phyloP scores from a whole-genome alignment of 2,888 invertebrate species.

The Deilephila elpenor region DNA sequence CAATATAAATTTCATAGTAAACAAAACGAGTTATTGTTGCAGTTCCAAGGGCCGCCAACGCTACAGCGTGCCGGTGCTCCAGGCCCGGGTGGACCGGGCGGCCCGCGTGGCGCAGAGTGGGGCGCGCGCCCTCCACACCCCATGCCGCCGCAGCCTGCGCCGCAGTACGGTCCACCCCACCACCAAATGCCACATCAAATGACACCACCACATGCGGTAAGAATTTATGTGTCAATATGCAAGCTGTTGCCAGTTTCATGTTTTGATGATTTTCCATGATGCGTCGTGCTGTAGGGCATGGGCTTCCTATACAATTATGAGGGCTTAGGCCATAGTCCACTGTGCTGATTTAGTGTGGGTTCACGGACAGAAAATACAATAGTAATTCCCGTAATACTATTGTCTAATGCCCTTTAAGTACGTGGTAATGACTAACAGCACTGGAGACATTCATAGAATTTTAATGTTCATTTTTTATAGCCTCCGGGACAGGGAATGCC shows the following conservation, averaged over 20 bases:
- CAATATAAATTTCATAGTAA: no score
- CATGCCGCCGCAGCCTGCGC: constrained; percentile 72
- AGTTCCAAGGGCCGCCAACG: constrained; percentile 77
- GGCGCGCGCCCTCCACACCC: constrained; percentile 73
- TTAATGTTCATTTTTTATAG: constrained; percentile 30
- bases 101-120: constrained; percentile 72
- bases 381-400: no score
- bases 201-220: constrained; percentile 76
- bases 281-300: no score
- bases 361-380: no score
- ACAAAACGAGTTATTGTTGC: constrained; percentile 16
- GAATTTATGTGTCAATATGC: constrained; percentile 33
- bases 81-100: constrained; percentile 62
- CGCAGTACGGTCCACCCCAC: constrained; percentile 77
- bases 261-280: no score
- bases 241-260: no score
- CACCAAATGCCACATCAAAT: constrained; percentile 78
- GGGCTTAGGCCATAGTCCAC: no score
- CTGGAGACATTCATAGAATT: neutral
- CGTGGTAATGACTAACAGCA: neutral
- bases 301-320: no score
- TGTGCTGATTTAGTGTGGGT: no score
- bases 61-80: constrained; percentile 65
- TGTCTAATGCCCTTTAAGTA: neutral
- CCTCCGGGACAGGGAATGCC: constrained; percentile 58